Base-by-base conservation (phyloP, 2,888 invertebrate genomes). In the Hydropsyche betteni region DNA sequence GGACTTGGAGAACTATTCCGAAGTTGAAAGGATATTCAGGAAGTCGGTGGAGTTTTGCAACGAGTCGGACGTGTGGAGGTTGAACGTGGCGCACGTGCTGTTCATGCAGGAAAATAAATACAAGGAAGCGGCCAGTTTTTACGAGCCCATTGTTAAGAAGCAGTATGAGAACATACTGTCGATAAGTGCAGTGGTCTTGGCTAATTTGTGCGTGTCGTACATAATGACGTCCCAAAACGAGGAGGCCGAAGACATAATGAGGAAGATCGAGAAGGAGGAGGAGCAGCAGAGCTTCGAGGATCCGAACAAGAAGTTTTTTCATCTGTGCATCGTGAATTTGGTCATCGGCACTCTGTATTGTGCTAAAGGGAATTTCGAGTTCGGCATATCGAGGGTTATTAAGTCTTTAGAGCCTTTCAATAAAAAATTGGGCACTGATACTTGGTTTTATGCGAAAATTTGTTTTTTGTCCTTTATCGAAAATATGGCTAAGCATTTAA, bases 91-190 rank as follows among this genome's bases (percentile, higher is more conserved):
- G 0, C 99, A 99, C 83, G 98, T 99, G 0, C 88, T 99, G 3
- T 99, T 99, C 83, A 99, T 99, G 99, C 98, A 99, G 86, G 98
- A 98, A 83, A 97, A 94, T 83, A 99, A 99, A 84, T 99, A 97
- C 84, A 97, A 97, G 83, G 98, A 99, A 86, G 96, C 99, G 0
- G 94, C 97, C 0, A 96, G 95, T 64, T 99, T 99, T 85, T 99
- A 99, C 84, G 99, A 99, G 82, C 98, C 98, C 0, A 94, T 99
- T 75, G 98, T 99, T 0, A 95, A 96, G 81, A 97, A 97, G 83
- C 94, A 94, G 85, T 96, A 94, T 81, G 95, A 97, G 79, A 95
- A 95, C 91, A 94, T 99, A 82, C 88, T 99, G 84, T 93, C 94
- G 80, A 93, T 99, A 10, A 97, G 97, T 82, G 98, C 99, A n/a